Evolutionary conservation across 2,797 vertebrate genomes (phyloP), one percentile per base, ranked within the genome.

Genomic region (Peromyscus melanophrys): DNA sequence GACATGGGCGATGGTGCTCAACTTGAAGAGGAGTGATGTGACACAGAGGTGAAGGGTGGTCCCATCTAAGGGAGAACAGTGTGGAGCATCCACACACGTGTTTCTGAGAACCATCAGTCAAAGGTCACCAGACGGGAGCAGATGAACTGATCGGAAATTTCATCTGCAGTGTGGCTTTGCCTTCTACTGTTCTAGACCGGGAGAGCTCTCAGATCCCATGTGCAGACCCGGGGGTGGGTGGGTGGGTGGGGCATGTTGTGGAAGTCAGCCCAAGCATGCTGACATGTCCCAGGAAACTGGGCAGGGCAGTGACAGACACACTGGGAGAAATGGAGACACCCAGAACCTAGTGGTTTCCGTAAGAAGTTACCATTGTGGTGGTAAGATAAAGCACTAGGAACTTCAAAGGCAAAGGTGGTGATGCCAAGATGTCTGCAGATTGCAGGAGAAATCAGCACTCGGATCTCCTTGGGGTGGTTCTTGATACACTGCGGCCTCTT

Each of bases 351-450:
- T 63, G 29, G 49, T 61, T 87, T 61, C 85, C 86, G 84, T n/a
- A 29, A 82, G 90, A 87, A 52, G 37, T 25, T n/a, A 31, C 59
- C 43, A 23, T n/a, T 77, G 65, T 85, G 91, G 89, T 78, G 82
- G 63, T 40, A 57, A 83, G 89, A 81, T 73, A 86, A 87, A 65
- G 12, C 43, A 19, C 59, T 6, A 11, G 34, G 6, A n/a, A 34
- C 93, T 90, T 97, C 96, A 95, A 95, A 96, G 93, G 75, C 77
- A 57, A 91, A 80, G 40, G 52, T 4, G 7, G 55, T 52, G 93
- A 96, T 96, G 94, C 94, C 93, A 11, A 92, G 96, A 97, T 97
- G 97, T 97, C 97, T 97, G 93, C 27, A 73, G 63, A 27, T 14
- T 2, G 0, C 0, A 27, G 90, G 29, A 7, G 2, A 90, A 3